Conservation (phyloP, 2,797 vertebrate species). For the Sorex maritimensis region DNA sequence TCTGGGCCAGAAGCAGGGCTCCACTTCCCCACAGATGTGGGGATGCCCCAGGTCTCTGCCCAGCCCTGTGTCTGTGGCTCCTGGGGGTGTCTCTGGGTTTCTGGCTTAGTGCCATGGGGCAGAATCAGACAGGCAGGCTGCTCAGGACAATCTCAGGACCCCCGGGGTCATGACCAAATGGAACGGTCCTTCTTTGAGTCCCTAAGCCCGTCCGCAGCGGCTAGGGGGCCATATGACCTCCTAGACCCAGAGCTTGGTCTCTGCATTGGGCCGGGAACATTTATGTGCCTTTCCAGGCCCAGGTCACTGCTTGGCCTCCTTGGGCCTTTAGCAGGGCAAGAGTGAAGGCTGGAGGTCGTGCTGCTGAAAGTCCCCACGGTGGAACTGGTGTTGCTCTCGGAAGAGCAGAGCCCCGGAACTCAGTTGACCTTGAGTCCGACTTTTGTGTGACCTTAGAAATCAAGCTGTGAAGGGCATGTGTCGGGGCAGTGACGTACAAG, state of each 20-base stretch:
- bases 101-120: slow-evolving; percentile 23
- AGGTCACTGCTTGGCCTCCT: slow-evolving; percentile 35
- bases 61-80: slow-evolving; percentile 26
- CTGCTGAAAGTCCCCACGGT: slow-evolving; percentile 6
- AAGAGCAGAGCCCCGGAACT: too few relatives aligned
- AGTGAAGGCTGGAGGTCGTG: slow-evolving; percentile 31
- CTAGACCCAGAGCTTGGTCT: background rate
- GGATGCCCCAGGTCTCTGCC: too few relatives aligned
- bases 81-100: slow-evolving; percentile 52
- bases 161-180: background rate
- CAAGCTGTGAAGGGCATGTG: too few relatives aligned
- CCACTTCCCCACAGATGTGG: too few relatives aligned
- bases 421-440: too few relatives aligned
- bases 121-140: slow-evolving; percentile 53
- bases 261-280: slow-evolving; percentile 12
- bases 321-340: slow-evolving; percentile 20
- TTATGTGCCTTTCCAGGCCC: slow-evolving; percentile 45
- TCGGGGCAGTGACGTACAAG: background rate
- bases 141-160: slow-evolving; percentile 49
- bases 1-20: background rate
- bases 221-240: background rate
- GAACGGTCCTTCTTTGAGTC: background rate
- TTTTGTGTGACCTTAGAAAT: too few relatives aligned
- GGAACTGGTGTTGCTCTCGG: slow-evolving; percentile 3
- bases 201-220: background rate